Conservation (phyloP, 2,113 vertebrate genomes). For the Pristiophorus japonicus region DNA sequence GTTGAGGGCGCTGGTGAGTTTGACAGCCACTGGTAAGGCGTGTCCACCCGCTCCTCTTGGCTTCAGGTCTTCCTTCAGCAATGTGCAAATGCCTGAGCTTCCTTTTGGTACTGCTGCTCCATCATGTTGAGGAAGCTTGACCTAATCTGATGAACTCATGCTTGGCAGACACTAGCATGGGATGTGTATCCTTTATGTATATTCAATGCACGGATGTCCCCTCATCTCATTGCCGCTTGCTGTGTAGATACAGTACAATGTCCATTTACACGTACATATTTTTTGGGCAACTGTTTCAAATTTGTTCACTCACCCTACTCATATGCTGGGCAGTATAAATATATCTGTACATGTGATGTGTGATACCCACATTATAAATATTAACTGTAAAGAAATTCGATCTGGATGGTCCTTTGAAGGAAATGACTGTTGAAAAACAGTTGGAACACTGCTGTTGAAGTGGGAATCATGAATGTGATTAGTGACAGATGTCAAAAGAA, state of each 20-base stretch:
- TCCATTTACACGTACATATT: not conserved
- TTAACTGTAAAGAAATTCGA: not conserved
- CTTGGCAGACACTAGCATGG: not conserved
- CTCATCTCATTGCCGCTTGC: not conserved
- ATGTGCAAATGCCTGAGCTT: too few species aligned
- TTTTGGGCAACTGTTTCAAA: not conserved
- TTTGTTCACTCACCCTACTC: not conserved
- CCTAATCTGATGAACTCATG: not conserved
- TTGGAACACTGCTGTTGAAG: not conserved
- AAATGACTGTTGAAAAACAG: not conserved
- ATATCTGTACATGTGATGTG: not conserved
- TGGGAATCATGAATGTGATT: slow-evolving; percentile 15
- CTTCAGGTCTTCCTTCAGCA: too few species aligned
- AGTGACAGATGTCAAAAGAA: slow-evolving; percentile 17
- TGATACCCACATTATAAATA: not conserved
- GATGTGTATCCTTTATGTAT: not conserved
- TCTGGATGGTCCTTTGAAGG: not conserved
- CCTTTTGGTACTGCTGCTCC: too few species aligned
- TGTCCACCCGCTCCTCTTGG: too few species aligned
- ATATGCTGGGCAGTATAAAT: not conserved
- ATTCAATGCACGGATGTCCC: not conserved
- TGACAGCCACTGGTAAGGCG: too few species aligned
- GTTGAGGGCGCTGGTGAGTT: too few species aligned
- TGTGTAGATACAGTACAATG: not conserved
- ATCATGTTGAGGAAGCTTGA: not conserved